These are phyloP conservation scores for Pseudolaguvia tuberculata DNA, from an alignment of 2,113 vertebrate genomes.

Conservation along the genomic window DNA sequence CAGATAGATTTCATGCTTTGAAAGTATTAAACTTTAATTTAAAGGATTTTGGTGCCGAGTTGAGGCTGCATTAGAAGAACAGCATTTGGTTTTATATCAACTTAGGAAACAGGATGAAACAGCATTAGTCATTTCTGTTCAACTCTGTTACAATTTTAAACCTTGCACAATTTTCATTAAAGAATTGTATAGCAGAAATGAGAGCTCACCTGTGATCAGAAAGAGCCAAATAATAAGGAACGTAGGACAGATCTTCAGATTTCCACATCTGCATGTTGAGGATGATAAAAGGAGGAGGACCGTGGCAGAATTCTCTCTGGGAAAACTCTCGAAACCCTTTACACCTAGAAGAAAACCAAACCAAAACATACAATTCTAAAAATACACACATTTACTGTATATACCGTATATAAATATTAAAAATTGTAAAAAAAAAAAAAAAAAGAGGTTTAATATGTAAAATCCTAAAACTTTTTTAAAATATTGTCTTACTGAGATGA, in stretches of 20 bases:
- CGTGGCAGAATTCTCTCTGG: constrained; percentile 78
- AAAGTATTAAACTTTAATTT: too few relatives aligned
- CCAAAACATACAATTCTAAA: not conserved
- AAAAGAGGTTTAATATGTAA: too few relatives aligned
- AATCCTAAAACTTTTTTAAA: too few relatives aligned
- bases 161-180: too few relatives aligned
- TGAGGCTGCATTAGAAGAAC: not conserved
- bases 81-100: not conserved
- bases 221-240: constrained; percentile 79
- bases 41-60: too few relatives aligned
- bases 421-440: too few relatives aligned
- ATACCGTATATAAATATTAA: too few relatives aligned
- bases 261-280: constrained; percentile 89
- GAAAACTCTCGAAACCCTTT: constrained; percentile 79
- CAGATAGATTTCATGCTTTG: too few relatives aligned
- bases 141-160: not conserved
- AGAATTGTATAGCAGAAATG: not conserved
- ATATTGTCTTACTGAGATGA: too few relatives aligned
- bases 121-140: not conserved
- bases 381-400: too few relatives aligned
- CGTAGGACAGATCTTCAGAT: constrained; percentile 82
- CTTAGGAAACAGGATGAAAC: too few relatives aligned
- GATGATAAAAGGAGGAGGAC: constrained; percentile 82
- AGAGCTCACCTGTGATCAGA: constrained; percentile 74
- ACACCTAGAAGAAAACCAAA: constrained; percentile 65